Conservation (phyloP, 2,797 vertebrate species). For the Hypotaenidia philippensis region DNA sequence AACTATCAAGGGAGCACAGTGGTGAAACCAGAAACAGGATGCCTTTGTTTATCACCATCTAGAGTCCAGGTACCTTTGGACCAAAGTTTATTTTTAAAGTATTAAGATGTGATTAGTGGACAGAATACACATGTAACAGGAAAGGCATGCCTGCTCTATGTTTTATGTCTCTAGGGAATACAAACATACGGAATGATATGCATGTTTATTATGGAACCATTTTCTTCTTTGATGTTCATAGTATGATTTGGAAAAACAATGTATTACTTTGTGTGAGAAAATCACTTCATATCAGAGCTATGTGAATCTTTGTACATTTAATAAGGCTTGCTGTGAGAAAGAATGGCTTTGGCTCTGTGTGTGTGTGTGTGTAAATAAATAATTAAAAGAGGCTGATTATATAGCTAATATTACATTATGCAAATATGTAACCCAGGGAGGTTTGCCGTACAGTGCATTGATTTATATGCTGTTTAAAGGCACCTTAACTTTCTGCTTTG, state of each 20-base stretch:
- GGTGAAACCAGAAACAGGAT: not conserved
- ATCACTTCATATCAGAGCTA: not conserved
- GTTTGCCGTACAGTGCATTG: not conserved
- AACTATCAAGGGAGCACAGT: not conserved
- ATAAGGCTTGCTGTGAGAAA: constrained; percentile 37
- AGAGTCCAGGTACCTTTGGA: not conserved
- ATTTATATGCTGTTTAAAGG: constrained; percentile 30
- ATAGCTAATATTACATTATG: constrained; percentile 39
- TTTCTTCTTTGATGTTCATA: not conserved
- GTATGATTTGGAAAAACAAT: not conserved
- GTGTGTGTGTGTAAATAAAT: not conserved
- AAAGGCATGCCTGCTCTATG: not conserved
- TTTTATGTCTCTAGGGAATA: not conserved
- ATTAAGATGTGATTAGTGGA: not conserved
- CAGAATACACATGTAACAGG: not conserved
- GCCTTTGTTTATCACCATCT: not conserved
- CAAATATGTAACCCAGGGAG: constrained; percentile 19
- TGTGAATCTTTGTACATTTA: not conserved
- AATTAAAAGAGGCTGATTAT: constrained; percentile 31
- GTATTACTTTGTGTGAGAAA: not conserved
- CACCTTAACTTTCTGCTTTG: not conserved
- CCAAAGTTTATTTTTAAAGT: not conserved
- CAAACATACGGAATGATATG: not conserved
- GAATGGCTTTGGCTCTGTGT: not conserved
- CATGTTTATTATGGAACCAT: not conserved